Base-by-base conservation (phyloP, 2,797 vertebrate genomes). In the Protosalanx chinensis region DNA sequence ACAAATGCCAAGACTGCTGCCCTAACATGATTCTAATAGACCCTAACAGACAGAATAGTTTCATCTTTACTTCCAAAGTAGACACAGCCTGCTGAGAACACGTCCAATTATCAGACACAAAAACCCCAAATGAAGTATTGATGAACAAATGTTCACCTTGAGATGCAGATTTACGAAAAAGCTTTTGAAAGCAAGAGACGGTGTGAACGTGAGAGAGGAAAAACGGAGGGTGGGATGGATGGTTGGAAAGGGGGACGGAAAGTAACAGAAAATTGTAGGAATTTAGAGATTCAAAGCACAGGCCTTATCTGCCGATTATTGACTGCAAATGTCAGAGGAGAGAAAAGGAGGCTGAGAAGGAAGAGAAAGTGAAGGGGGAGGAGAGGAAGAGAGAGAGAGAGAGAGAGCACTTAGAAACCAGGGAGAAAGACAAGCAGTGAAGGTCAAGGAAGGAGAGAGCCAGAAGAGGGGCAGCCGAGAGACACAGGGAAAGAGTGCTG, bases 271-370 rank as follows among this genome's bases (percentile, higher is more conserved):
- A 87, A 83, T 76, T 71, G 68, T 27, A 74, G 67, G 18, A 70
- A 56, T 74, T 88, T 89, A 88, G 73, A 81, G 79, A 90, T 89
- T 89, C 87, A 87, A 84, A 81, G 77, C 81, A 85, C 81, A 86
- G 23, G 7, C 73, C 85, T 79, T 86, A 88, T 76, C 84, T 84
- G 15, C 33, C 87, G 86, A 90, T 91, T 90, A 89, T 83, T 87
- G 86, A 89, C 80, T 82, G 72, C 79, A 88, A 90, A 91, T 88
- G 87, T 90, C 88, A 89, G 79, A 57, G 29, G 73, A 74, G 76
- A 73, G 33, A 78, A 68, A 64, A 68, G 76, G 71, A 64, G 73
- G 70, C 82, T 82, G 82, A 71, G 75, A 46, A 10, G 67, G 61
- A 64, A 46, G 57, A 69, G 27, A 23, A 33, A 18, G 60, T 15